Conservation (phyloP, 2,888 invertebrate species). For the Plemyria rubiginata region DNA sequence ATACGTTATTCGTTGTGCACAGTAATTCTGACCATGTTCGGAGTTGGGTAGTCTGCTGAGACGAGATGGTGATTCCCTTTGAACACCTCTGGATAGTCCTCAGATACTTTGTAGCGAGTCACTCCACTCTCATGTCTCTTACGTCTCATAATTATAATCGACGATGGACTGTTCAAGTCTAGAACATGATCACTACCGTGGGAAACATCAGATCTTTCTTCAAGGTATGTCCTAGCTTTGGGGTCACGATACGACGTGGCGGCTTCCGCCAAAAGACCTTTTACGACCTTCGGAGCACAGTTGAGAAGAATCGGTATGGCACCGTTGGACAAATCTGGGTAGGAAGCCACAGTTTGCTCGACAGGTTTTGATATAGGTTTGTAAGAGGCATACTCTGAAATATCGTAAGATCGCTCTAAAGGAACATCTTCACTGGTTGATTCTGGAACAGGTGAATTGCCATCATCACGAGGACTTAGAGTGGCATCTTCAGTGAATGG, state of each 20-base stretch:
- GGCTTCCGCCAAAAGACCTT: slow-evolving; percentile 43
- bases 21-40: slow-evolving; percentile 42
- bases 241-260: slow-evolving; percentile 20
- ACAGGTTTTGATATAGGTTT: slow-evolving; percentile 12
- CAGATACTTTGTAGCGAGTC: slow-evolving; percentile 49
- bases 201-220: not conserved
- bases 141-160: slow-evolving; percentile 32
- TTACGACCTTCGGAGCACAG: slow-evolving; percentile 50
- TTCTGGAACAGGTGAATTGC: not conserved
- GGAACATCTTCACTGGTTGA: slow-evolving; percentile 4
- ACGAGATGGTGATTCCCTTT: slow-evolving; percentile 46
- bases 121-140: slow-evolving; percentile 40
- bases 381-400: slow-evolving; percentile 3
- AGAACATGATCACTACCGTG: slow-evolving; percentile 1
- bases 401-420: slow-evolving; percentile 19
- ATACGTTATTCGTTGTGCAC: not conserved
- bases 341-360: slow-evolving; percentile 20
- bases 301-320: slow-evolving; percentile 49
- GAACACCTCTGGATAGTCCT: slow-evolving; percentile 48
- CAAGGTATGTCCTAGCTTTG: slow-evolving; percentile 8
- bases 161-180: slow-evolving; percentile 28
- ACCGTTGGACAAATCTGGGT: slow-evolving; percentile 12
- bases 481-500: not conserved
- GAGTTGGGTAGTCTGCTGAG: slow-evolving; percentile 51
- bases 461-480: not conserved